Conservation (phyloP, 2,113 vertebrate species). For the Nesogale talazaci region DNA sequence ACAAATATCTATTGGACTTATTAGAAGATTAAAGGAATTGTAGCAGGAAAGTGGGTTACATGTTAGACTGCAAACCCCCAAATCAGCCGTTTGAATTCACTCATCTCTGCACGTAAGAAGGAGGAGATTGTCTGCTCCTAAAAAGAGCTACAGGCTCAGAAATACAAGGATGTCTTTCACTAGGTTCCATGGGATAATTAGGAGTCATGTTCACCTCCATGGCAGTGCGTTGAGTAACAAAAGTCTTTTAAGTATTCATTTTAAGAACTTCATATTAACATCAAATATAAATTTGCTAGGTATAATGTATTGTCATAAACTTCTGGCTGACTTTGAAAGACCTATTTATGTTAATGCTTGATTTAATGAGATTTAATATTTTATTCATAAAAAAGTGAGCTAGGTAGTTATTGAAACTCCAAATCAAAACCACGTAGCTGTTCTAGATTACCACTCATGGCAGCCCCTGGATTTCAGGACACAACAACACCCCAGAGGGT, state of each 20-base stretch:
- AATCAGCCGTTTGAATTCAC: no score
- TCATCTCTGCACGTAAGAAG: no score
- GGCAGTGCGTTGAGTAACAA: no score
- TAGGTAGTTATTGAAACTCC: not conserved
- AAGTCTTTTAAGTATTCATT: not conserved
- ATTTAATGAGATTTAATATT: slow-evolving; percentile 20
- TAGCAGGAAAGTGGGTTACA: no score
- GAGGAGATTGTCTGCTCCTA: no score
- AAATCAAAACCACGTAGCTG: not conserved
- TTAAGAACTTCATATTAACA: not conserved
- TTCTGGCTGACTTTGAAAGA: not conserved
- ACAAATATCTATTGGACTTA: not conserved
- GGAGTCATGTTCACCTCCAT: no score
- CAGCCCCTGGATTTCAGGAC: not conserved
- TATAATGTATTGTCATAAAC: not conserved
- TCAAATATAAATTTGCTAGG: not conserved
- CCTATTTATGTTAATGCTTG: not conserved
- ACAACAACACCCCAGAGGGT: not conserved
- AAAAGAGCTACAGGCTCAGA: no score
- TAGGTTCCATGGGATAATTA: no score
- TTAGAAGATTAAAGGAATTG: not conserved
- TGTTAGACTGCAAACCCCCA: no score
- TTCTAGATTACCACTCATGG: not conserved
- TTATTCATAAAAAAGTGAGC: not conserved
- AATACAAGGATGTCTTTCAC: no score